These are phyloP conservation scores for Mnemiopsis leidyi DNA, from an alignment of 37 sponge, comb jelly and placozoan genomes.

Conservation along the genomic window DNA sequence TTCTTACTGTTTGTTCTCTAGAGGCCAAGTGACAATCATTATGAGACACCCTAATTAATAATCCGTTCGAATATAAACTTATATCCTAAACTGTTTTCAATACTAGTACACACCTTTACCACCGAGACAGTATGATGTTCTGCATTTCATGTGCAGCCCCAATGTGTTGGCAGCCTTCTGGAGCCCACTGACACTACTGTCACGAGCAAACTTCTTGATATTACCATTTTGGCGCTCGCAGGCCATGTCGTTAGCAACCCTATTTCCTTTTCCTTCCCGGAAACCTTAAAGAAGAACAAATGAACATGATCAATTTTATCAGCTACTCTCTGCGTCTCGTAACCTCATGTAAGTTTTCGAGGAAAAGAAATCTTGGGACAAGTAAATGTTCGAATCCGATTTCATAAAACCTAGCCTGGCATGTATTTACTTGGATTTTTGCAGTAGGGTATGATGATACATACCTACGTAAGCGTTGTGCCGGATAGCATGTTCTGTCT, in stretches of 20 bases:
- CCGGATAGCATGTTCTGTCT: not conserved
- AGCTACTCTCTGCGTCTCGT: no score
- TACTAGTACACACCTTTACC: not conserved
- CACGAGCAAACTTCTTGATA: not conserved
- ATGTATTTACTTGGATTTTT: not conserved
- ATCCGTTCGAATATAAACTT: not conserved
- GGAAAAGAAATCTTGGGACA: no score
- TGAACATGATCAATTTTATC: no score
- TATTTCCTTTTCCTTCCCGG: not conserved
- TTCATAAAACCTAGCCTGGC: no score
- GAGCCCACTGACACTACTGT: not conserved
- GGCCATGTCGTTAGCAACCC: not conserved
- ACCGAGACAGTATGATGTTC: not conserved
- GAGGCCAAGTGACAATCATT: no score
- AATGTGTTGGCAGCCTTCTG: not conserved
- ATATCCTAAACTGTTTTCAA: not conserved
- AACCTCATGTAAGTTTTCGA: no score
- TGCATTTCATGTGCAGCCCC: not conserved
- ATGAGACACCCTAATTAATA: no score
- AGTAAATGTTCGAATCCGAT: no score
- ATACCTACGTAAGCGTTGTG: not conserved
- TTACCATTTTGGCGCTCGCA: not conserved
- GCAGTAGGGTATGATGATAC: not conserved
- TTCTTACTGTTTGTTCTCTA: no score
- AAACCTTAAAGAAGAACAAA: not conserved